Percentiles rank a stretch among this genome's conserved stretches.
These are phyloP conservation scores for Chloropsis hardwickii DNA, from an alignment of 2,113 vertebrate species.

Conservation along the genomic window DNA sequence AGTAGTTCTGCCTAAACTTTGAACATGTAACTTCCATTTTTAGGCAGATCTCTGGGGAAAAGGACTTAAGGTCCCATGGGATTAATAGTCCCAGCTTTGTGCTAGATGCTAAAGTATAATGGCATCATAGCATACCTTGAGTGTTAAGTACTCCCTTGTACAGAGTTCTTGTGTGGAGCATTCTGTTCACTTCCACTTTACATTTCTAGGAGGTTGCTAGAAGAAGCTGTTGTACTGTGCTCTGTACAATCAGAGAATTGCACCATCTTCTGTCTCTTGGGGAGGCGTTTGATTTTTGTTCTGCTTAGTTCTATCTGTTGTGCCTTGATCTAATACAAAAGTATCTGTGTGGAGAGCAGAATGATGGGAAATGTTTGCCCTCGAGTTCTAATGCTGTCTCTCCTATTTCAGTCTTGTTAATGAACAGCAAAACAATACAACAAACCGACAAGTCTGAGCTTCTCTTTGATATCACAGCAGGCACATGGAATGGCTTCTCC, in stretches of 20 bases:
- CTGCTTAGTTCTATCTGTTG: not conserved
- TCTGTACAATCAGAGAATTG: not conserved
- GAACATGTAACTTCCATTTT: not conserved
- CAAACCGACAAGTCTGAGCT: conserved; percentile 17
- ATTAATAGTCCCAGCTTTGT: not conserved
- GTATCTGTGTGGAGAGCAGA: not conserved
- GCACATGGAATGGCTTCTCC: conserved; percentile 9
- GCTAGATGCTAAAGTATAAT: not conserved
- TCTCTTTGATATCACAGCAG: not conserved
- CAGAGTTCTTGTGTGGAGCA: not conserved
- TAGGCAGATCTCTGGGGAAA: not conserved
- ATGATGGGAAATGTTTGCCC: conserved; percentile 32
- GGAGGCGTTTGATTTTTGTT: not conserved
- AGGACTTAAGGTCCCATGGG: not conserved
- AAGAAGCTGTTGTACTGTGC: not conserved
- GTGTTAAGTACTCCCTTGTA: not conserved
- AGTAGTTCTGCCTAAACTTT: not conserved
- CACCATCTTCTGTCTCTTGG: not conserved
- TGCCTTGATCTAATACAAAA: conserved; percentile 9
- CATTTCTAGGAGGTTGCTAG: not conserved
- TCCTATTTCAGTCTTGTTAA: conserved; percentile 33
- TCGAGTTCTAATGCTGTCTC: not conserved
- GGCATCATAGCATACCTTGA: not conserved
- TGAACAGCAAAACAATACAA: conserved; percentile 33
- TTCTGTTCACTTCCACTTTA: not conserved